Evolutionary conservation across 2,113 vertebrate species (phyloP).

Genomic region (Scomber scombrus): DNA sequence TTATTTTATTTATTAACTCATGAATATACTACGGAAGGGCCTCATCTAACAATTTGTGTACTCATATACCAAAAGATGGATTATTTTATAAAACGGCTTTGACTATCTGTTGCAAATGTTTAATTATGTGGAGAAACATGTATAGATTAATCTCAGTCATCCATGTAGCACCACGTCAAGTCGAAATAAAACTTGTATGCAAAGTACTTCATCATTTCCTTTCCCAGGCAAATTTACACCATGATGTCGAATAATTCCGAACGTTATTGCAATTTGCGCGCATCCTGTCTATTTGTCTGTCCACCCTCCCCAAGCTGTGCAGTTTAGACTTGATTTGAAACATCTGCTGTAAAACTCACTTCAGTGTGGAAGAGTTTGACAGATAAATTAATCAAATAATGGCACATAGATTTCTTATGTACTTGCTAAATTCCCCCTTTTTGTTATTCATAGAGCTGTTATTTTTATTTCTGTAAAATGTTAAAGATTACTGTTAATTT

Average conservation of each 20-base stretch:
- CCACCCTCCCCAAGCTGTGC: background rate
- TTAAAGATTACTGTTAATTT: background rate
- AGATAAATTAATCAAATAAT: background rate
- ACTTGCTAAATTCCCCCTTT: background rate
- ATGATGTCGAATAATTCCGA: background rate
- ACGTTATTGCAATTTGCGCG: background rate
- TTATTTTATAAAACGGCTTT: slow-evolving; percentile 3
- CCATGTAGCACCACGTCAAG: background rate
- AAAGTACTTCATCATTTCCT: background rate
- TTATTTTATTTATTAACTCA: slow-evolving; percentile 27
- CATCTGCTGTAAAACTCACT: background rate
- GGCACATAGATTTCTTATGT: slow-evolving; percentile 1
- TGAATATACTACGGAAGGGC: background rate
- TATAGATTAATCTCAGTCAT: background rate
- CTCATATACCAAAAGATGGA: background rate
- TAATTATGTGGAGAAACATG: slow-evolving; percentile 4
- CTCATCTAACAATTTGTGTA: background rate
- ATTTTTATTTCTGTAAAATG: slow-evolving; percentile 3
- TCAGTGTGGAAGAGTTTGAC: background rate
- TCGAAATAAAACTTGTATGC: background rate
- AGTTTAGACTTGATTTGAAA: background rate
- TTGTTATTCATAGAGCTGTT: slow-evolving; percentile 3
- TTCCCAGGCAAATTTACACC: background rate
- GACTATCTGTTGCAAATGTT: background rate
- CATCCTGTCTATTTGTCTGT: background rate